phyloP scores from a whole-genome alignment of 2,113 vertebrate species.

The Nerophis ophidion region DNA sequence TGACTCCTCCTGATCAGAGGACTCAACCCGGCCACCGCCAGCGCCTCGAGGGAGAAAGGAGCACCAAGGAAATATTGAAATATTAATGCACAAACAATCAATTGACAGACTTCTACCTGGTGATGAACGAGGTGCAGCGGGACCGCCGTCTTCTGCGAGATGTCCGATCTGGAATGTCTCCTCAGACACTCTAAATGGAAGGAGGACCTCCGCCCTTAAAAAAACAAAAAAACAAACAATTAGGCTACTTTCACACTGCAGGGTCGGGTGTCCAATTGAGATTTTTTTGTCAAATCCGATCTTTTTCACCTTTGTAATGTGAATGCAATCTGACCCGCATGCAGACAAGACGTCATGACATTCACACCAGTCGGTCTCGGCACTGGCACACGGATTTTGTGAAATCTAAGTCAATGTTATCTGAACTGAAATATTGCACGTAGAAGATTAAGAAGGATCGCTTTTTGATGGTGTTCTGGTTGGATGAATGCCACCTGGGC shows the following conservation, averaged over 20 bases:
- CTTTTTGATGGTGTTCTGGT: too few relatives aligned
- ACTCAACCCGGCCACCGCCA: constrained; percentile 90
- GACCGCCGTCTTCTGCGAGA: constrained; percentile 89
- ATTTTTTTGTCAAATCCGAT: too few relatives aligned
- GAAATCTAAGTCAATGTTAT: too few relatives aligned
- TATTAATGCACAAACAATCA: background rate
- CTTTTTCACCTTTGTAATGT: too few relatives aligned
- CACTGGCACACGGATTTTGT: too few relatives aligned
- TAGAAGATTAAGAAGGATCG: too few relatives aligned
- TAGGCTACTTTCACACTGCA: background rate
- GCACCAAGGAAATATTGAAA: background rate
- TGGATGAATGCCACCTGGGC: too few relatives aligned
- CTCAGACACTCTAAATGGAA: constrained; percentile 96
- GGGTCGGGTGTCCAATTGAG: too few relatives aligned
- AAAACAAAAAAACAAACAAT: background rate
- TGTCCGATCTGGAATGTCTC: constrained; percentile 81
- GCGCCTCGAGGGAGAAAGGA: constrained; percentile 65
- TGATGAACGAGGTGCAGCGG: constrained; percentile 92
- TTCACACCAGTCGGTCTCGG: too few relatives aligned
- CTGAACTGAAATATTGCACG: too few relatives aligned
- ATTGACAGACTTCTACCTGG: constrained; percentile 74
- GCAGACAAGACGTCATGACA: too few relatives aligned
- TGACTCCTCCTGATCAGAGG: constrained; percentile 92
- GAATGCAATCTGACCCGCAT: too few relatives aligned
- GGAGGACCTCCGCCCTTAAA: constrained; percentile 86